Evolutionary conservation across 2,888 invertebrate species (phyloP), one percentile per base, ranked within the genome.

Genomic region (Cerastoderma edule): DNA sequence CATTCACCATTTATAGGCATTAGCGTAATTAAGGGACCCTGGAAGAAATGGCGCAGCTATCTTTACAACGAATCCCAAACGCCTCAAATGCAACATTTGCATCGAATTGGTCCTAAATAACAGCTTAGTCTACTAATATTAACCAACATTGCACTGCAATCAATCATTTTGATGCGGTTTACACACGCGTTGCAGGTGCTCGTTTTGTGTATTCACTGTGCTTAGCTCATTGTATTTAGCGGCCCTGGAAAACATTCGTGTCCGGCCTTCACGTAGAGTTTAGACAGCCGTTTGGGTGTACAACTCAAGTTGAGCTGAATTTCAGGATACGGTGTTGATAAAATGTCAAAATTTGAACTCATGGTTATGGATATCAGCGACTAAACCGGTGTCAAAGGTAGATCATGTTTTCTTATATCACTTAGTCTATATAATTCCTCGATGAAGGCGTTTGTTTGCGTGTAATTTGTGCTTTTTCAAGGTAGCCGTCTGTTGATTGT

Each of bases 1-100:
- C 91, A 91, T 91, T 91, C 91, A 91, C 90, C 89, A 85, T 90
- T 90, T 90, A 88, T 89, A 87, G 88, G 74, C 72, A 67, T 72
- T 65, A 54, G 76, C 71, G 78, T 75, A 78, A 63, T 65, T 68
- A 67, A 57, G 57, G 39, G 35, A 57, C 46, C 63, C 54, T 39
- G 54, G 54, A 27, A 54, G 22, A 54, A n/a, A 56, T 54, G 54
- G 54, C 56, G 30, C 13, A 39, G 39, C 35, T 39, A 35, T 39
- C 60, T 39, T 39, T 24, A 13, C 24, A 24, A 24, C 13, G 22
- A 39, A 24, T 33, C n/a, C 24, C 19, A 3, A 19, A 2, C 22
- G n/a, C 8, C n/a, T 8, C 30, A 57, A 57, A n/a, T 57, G 2
- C 33, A 57, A 5, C 28, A 13, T 28, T 2, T 13, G n/a, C 1